phyloP scores from a whole-genome alignment of 2,888 invertebrate genomes.

The Schizotus pectinicornis region DNA sequence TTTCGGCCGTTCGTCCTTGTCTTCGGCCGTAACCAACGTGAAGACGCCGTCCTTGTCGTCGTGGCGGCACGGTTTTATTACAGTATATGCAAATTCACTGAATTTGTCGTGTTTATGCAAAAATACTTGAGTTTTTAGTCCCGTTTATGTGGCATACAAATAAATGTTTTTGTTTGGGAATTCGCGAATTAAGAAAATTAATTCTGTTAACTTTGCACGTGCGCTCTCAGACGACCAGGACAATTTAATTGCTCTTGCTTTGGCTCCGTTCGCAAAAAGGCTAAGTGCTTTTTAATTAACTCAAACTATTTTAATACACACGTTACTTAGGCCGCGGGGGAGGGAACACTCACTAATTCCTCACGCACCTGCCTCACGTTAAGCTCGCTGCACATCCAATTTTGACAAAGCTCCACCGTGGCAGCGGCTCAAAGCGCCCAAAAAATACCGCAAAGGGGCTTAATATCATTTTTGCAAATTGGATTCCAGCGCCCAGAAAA shows the following conservation, averaged over 20 bases:
- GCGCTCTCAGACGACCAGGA: conserved; percentile 23
- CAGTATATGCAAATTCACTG: conserved; percentile 52
- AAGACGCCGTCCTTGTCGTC: conserved; percentile 25
- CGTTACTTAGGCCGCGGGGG: conserved; percentile 5
- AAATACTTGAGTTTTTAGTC: conserved; percentile 51
- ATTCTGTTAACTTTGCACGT: conserved; percentile 38
- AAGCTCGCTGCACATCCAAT: too few relatives aligned
- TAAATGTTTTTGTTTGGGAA: conserved; percentile 50
- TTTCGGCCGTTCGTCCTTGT: conserved; percentile 8
- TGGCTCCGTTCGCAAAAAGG: conserved; percentile 16
- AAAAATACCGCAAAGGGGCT: too few relatives aligned
- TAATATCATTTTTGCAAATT: too few relatives aligned
- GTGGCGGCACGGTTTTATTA: conserved; percentile 41
- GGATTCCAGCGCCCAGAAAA: too few relatives aligned
- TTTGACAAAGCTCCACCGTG: too few relatives aligned
- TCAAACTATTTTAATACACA: conserved; percentile 23
- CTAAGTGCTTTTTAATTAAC: conserved; percentile 31
- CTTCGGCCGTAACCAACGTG: background rate
- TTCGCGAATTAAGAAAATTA: conserved; percentile 52
- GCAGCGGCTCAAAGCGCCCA: too few relatives aligned
- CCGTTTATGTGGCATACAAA: conserved; percentile 49
- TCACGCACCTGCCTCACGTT: too few relatives aligned
- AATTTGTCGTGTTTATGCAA: conserved; percentile 56
- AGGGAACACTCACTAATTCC: too few relatives aligned
- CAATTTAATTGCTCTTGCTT: conserved; percentile 25